Conservation (phyloP, 2,888 invertebrate species). For the Sisyra terminalis region DNA sequence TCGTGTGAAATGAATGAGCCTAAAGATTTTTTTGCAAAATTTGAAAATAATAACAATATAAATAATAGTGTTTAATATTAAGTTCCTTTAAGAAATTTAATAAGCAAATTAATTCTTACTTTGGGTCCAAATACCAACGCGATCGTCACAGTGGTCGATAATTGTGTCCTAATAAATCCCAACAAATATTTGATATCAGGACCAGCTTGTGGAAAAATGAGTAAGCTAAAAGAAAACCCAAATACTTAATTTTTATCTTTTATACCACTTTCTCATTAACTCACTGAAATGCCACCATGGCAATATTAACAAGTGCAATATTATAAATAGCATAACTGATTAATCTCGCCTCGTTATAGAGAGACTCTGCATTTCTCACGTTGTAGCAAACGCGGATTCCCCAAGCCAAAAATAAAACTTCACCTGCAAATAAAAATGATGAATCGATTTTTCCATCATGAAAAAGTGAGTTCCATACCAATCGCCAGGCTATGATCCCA, state of each 20-base stretch:
- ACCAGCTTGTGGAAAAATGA: conserved; percentile 71
- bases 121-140: conserved; percentile 73
- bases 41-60: too few species aligned
- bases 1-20: too few species aligned
- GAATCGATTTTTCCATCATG: conserved; percentile 19
- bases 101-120: too few species aligned
- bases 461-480: conserved; percentile 29
- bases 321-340: conserved; percentile 93
- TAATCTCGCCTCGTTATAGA: conserved; percentile 83
- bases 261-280: conserved; percentile 44
- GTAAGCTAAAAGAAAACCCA: conserved; percentile 41
- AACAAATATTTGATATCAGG: conserved; percentile 87
- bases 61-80: too few species aligned
- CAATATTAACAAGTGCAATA: conserved; percentile 79
- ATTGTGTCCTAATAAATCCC: conserved; percentile 79
- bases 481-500: conserved; percentile 89
- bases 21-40: too few species aligned
- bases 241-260: conserved; percentile 5
- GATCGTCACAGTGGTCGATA: conserved; percentile 80
- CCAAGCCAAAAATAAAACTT: conserved; percentile 65
- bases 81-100: too few species aligned
- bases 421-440: too few species aligned
- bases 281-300: conserved; percentile 91
- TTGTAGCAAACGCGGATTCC: conserved; percentile 75
- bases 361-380: conserved; percentile 77